Evolutionary conservation across 1,140 invertebrate genomes (phyloP), one percentile per base, ranked within the genome.

Genomic region (Drosophila erecta): DNA sequence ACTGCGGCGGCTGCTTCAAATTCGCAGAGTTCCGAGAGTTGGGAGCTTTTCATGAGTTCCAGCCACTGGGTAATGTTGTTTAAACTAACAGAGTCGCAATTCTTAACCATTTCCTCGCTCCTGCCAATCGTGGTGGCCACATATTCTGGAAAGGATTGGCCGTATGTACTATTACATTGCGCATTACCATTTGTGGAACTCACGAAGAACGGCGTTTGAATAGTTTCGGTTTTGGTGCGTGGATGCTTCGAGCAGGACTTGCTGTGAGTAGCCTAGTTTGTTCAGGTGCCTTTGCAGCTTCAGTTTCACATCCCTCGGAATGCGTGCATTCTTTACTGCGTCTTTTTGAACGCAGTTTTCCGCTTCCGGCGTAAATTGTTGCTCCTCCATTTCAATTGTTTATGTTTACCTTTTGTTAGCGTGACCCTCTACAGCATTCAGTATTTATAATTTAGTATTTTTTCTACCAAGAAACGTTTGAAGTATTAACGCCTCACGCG

Each of bases 21-120:
- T 22, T 79, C 51, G 24, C 90, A 90, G 2, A 56, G 38, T 4
- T 46, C 30, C 1, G 69, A 37, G 2, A 86, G 49, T 0, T 76
- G 40, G 14, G 70, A 46, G 0, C 27, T 37, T 33, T 76, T 72
- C 33, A 91, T 47, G n/a, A 84, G 30, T 10, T 90, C 41, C 30
- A 91, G 54, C 90, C 90, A 91, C n/a, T 86, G 47, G 51, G 62
- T 78, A 4, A 90, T 87, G 49, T 81, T 86, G 43, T 44, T 73
- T 10, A 91, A 47, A n/a, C 79, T 74, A 0, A 79, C 49, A 10
- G 85, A 91, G 20, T 84, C 60, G n/a, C 66, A 84, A 12, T 87
- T 79, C 5, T 57, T 50, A 0, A 90, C 60, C 27, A 46, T 56
- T 12, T 24, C 6, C 33, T 76, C 53, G 0, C 76, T 64, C 27